Base-by-base conservation (phyloP, 2,113 vertebrate genomes). In the Chloebia gouldiae region DNA sequence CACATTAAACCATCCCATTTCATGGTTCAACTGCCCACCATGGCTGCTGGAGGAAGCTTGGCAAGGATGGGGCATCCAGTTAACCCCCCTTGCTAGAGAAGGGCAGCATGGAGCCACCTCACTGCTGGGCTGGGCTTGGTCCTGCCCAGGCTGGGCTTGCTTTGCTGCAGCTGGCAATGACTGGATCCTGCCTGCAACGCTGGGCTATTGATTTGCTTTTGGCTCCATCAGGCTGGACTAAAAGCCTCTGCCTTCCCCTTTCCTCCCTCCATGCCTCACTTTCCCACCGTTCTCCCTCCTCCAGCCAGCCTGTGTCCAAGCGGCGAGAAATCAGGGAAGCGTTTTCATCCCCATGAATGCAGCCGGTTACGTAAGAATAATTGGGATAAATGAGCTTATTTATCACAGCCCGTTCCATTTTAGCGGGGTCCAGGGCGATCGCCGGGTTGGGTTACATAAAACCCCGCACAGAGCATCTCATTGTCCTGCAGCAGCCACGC, bases 371-470 rank as follows among this genome's bases (percentile, higher is more conserved):
- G 79, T 96, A 96, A 96, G 95, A 94, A 96, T 90, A 93, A 93
- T 92, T 94, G 94, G 93, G 93, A 90, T 97, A 93, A 97, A 97
- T 80, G 95, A 95, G 90, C 95, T 95, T 88, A 87, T 97, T 97
- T 95, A 96, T 94, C 77, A 40, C 37, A 3, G 91, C 87, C 93
- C 23, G 11, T 63, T 90, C 94, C 82, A 42, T 87, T 95, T 88
- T 49, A 95, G 69, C 5, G 0, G 79, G 82, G 94, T 91, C 92
- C 90, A 2, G 73, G 50, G 72, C n/a, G 9, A 91, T 76, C 2
- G 64, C 88, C 0, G 90, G 59, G 50, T 4, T 88, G 61, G 50
- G 79, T 97, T 97, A 95, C 6, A 21, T 96, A 97, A 97, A 93
- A 82, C 64, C 82, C 94, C 51, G 1, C 92, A 96, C 95, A 96